Evolutionary conservation across 2,113 vertebrate genomes (phyloP).

Genomic region (Aviceda subcristata): DNA sequence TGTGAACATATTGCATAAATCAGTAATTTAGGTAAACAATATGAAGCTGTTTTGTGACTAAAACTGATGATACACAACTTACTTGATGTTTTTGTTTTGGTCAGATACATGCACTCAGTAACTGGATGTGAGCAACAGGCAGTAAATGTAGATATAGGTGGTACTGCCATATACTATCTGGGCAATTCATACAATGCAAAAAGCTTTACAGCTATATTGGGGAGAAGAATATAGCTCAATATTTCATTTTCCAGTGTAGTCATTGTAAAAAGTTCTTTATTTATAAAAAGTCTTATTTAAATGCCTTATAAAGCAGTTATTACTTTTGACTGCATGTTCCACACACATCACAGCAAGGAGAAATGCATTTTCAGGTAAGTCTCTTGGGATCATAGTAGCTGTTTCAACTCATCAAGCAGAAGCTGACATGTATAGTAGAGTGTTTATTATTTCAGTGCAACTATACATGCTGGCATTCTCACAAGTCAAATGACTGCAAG

Average conservation of each 20-base stretch:
- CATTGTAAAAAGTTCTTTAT: background rate
- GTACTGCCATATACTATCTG: background rate
- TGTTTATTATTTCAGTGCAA: background rate
- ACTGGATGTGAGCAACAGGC: background rate
- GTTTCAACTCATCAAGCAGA: background rate
- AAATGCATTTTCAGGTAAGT: background rate
- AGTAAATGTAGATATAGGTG: background rate
- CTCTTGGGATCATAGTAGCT: background rate
- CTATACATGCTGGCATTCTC: background rate
- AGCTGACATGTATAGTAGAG: background rate
- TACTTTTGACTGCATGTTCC: background rate
- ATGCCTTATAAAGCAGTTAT: background rate
- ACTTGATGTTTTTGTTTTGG: background rate
- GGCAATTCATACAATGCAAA: background rate
- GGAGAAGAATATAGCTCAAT: background rate
- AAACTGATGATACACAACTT: background rate
- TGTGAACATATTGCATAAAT: background rate
- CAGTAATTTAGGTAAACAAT: background rate
- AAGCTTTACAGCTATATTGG: background rate
- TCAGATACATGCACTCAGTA: background rate
- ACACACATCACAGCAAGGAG: background rate
- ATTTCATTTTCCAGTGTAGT: background rate
- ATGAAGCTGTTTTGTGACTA: background rate
- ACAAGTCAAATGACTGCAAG: background rate
- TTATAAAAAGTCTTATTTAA: background rate